phyloP scores from a whole-genome alignment of 2,113 vertebrate species.

The Psittacus erithacus region DNA sequence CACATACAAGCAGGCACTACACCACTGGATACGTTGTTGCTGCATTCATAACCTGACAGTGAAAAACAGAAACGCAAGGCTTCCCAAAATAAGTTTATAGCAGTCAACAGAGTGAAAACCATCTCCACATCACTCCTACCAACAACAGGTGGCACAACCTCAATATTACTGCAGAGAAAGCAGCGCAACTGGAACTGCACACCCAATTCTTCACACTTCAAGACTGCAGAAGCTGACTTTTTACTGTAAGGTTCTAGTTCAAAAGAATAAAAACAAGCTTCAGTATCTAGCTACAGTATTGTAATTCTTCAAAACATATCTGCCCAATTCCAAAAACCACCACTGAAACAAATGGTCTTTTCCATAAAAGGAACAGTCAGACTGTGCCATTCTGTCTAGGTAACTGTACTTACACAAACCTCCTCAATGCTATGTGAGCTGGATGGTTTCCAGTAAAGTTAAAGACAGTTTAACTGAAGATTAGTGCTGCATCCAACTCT shows the following conservation, averaged over 20 bases:
- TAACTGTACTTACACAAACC: not conserved
- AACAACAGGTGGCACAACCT: not conserved
- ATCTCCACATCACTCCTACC: not conserved
- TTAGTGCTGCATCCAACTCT: conserved; percentile 12
- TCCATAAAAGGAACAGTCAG: not conserved
- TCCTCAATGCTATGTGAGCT: not conserved
- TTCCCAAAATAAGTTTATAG: not conserved
- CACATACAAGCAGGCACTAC: not conserved
- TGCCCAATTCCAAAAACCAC: not conserved
- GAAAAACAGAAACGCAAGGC: not conserved
- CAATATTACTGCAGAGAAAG: not conserved
- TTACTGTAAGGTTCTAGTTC: not conserved
- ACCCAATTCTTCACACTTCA: not conserved
- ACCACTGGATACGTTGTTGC: accelerated
- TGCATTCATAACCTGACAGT: not conserved
- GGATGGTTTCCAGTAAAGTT: not conserved
- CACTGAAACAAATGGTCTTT: not conserved
- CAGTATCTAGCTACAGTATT: not conserved
- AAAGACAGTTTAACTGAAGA: not conserved
- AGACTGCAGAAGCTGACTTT: not conserved
- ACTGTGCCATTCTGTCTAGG: not conserved
- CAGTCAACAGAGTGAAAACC: not conserved
- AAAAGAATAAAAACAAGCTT: not conserved
- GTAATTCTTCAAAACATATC: not conserved
- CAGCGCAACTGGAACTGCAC: not conserved